Conservation (phyloP, 2,888 invertebrate species). For the Leucozona laternaria region DNA sequence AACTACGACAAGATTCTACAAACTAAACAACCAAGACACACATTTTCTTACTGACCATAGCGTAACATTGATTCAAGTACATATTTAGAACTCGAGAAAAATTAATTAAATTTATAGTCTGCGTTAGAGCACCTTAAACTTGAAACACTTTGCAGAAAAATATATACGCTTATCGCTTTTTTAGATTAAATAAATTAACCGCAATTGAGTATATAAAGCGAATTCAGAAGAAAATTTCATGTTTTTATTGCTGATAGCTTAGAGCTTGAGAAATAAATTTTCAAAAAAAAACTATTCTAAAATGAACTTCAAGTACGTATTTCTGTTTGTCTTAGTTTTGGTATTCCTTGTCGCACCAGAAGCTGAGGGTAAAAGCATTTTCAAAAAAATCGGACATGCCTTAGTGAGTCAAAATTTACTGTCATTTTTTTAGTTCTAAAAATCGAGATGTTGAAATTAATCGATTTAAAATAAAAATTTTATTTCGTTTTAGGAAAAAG, state of each 20-base stretch:
- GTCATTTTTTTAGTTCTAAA: too few relatives aligned
- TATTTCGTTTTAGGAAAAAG: constrained; percentile 43
- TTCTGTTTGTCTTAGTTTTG: constrained; percentile 50
- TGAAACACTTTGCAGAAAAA: background rate
- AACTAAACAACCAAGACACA: background rate
- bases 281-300: constrained; percentile 25
- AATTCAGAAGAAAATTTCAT: background rate
- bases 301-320: constrained; percentile 65
- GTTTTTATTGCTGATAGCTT: background rate
- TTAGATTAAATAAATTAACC: constrained; percentile 23
- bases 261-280: background rate
- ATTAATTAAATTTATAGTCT: constrained; percentile 33
- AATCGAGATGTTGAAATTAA: too few relatives aligned
- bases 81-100: constrained; percentile 10
- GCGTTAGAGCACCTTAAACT: constrained; percentile 11
- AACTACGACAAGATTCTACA: background rate
- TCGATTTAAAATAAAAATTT: too few relatives aligned
- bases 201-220: background rate
- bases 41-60: background rate
- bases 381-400: constrained; percentile 61
- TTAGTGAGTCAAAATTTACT: too few relatives aligned
- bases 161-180: background rate
- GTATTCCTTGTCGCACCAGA: constrained; percentile 44
- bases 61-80: constrained; percentile 1
- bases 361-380: constrained; percentile 49